A percentile compares a stretch with the other conserved stretches of the same genome.
Conservation (phyloP, 2,888 invertebrate species). For the Ectropis crepuscularia region DNA sequence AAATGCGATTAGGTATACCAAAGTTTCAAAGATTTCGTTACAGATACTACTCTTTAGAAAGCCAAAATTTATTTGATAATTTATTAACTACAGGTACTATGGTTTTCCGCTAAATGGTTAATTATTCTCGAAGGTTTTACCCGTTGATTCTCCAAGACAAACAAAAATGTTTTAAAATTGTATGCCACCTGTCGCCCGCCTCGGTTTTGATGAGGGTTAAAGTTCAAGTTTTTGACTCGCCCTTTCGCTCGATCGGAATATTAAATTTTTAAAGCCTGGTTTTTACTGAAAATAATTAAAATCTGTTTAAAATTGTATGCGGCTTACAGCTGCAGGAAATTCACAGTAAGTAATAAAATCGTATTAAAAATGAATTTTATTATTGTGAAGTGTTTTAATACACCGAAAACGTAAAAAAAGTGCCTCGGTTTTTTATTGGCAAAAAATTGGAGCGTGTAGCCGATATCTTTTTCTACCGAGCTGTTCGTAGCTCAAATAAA, state of each 20-base stretch:
- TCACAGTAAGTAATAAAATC: too few relatives aligned
- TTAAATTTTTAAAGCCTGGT: constrained; percentile 3
- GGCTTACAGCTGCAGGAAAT: too few relatives aligned
- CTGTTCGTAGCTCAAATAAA: too few relatives aligned
- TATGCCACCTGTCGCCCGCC: constrained; percentile 8
- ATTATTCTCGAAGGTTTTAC: neutral
- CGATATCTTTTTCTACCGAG: too few relatives aligned
- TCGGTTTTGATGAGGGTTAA: constrained; percentile 15
- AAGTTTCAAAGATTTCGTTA: too few relatives aligned
- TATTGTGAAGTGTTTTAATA: too few relatives aligned
- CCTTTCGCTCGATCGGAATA: constrained; percentile 11
- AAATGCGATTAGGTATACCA: too few relatives aligned
- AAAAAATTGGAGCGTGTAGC: too few relatives aligned
- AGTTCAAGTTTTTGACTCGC: constrained; percentile 4
- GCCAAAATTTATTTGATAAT: neutral
- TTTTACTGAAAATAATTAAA: constrained; percentile 5
- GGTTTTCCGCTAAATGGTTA: neutral
- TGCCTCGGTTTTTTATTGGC: too few relatives aligned
- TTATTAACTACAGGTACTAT: neutral
- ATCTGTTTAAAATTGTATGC: neutral
- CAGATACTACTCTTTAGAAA: too few relatives aligned
- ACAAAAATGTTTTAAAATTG: constrained; percentile 12
- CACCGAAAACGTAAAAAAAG: too few relatives aligned
- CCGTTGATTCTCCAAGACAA: constrained; percentile 6
- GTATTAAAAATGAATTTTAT: too few relatives aligned